Evolutionary conservation across 2,888 invertebrate genomes (phyloP).

Genomic region (Baccha elongata): DNA sequence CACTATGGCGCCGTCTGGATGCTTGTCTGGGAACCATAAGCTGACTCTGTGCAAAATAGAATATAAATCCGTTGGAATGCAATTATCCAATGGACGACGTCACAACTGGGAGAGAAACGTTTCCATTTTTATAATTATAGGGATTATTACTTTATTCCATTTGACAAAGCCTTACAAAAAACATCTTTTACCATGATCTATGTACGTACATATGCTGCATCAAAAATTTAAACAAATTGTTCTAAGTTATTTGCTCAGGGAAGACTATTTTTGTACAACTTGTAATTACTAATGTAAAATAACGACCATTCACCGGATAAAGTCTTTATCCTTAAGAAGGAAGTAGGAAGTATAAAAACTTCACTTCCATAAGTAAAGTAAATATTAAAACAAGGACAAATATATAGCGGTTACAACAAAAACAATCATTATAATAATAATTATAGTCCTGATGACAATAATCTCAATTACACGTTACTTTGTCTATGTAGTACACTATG

Average conservation of each 20-base stretch:
- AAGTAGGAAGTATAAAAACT: not conserved
- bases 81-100: conserved; percentile 63
- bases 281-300: conserved; percentile 46
- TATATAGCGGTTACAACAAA: conserved; percentile 1
- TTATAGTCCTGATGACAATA: conserved; percentile 32
- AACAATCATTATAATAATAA: conserved; percentile 27
- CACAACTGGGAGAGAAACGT: conserved; percentile 16
- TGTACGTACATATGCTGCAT: too few relatives aligned
- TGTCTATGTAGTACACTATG: too few relatives aligned
- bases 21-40: conserved; percentile 31
- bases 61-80: conserved; percentile 64
- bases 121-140: not conserved
- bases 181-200: too few relatives aligned
- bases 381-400: too few relatives aligned
- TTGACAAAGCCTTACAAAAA: too few relatives aligned
- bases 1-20: conserved; percentile 59
- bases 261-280: too few relatives aligned
- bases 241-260: too few relatives aligned
- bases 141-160: conserved; percentile 17
- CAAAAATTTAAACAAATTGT: too few relatives aligned
- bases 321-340: not conserved
- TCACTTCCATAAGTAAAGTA: not conserved
- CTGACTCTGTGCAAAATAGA: conserved; percentile 45
- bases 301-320: conserved; percentile 18
- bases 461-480: conserved; percentile 31